Evolutionary conservation across 2,888 invertebrate genomes (phyloP).

Genomic region (Parnassius smintheus): DNA sequence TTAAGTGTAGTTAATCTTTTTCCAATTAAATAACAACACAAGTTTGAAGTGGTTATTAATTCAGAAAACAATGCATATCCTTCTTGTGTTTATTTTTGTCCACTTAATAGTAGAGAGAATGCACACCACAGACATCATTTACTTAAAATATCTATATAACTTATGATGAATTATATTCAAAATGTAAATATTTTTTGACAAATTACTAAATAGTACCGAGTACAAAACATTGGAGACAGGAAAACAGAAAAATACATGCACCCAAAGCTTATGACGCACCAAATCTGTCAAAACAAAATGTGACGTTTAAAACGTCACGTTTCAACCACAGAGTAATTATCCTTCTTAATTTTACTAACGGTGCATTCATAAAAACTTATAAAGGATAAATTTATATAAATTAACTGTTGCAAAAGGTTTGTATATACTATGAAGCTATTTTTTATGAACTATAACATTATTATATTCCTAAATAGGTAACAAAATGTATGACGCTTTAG

Average conservation of each 20-base stretch:
- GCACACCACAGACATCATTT: neutral
- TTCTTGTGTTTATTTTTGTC: slow-evolving; percentile 23
- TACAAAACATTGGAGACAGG: neutral
- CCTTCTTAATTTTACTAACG: too few relatives aligned
- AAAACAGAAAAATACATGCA: slow-evolving; percentile 2
- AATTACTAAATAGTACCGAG: too few relatives aligned
- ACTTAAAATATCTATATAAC: neutral
- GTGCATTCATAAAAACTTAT: too few relatives aligned
- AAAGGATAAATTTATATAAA: too few relatives aligned
- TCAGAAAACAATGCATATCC: slow-evolving; percentile 15
- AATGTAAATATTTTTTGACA: neutral
- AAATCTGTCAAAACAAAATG: neutral
- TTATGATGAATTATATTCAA: neutral
- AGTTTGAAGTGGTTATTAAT: slow-evolving; percentile 7
- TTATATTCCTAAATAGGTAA: too few relatives aligned
- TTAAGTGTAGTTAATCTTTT: slow-evolving; percentile 19
- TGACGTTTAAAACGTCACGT: too few relatives aligned
- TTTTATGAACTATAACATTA: too few relatives aligned
- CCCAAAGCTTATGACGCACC: slow-evolving; percentile 6
- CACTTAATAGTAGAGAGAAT: slow-evolving; percentile 6
- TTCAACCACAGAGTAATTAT: too few relatives aligned
- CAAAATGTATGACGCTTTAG: too few relatives aligned
- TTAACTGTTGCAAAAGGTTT: too few relatives aligned
- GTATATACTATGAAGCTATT: too few relatives aligned
- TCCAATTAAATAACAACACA: neutral